These are phyloP conservation scores for Drosophila athabasca DNA, from an alignment of 1,140 invertebrate species.

Conservation along the genomic window DNA sequence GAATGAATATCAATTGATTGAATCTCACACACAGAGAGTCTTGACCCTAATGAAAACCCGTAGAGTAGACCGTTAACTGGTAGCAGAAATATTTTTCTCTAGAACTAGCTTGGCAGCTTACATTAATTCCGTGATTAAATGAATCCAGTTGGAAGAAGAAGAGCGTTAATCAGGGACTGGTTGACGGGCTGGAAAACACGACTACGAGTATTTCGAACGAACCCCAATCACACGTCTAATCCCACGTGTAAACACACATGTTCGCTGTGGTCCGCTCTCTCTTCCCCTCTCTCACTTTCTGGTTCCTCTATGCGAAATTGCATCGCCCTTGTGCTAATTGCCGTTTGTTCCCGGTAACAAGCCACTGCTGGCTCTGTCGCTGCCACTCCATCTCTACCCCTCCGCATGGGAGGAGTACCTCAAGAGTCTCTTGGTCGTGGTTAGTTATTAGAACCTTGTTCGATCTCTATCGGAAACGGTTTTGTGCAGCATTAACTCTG, in stretches of 20 bases:
- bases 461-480: conserved; percentile 65
- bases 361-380: not conserved
- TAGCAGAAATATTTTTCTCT: not conserved
- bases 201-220: conserved; percentile 7
- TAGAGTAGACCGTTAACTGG: conserved; percentile 9
- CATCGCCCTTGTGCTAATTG: conserved; percentile 61
- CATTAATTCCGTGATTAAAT: conserved; percentile 15
- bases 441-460: conserved; percentile 68
- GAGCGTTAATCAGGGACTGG: conserved; percentile 45
- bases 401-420: not conserved
- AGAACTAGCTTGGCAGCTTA: conserved; percentile 12
- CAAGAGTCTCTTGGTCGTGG: conserved; percentile 11
- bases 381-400: not conserved
- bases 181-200: conserved; percentile 42
- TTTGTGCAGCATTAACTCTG: conserved; percentile 60
- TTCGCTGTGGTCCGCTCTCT: no score
- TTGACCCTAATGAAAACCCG: conserved; percentile 19
- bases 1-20: conserved; percentile 39
- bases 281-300: no score
- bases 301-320: conserved; percentile 41
- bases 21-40: conserved; percentile 20
- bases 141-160: conserved; percentile 42
- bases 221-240: conserved; percentile 59
- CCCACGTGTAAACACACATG: conserved; percentile 59
- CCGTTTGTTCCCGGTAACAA: conserved; percentile 62